Evolutionary conservation across 2,888 invertebrate genomes (phyloP), one percentile per base, ranked within the genome.

Genomic region (Ellobium chinense): DNA sequence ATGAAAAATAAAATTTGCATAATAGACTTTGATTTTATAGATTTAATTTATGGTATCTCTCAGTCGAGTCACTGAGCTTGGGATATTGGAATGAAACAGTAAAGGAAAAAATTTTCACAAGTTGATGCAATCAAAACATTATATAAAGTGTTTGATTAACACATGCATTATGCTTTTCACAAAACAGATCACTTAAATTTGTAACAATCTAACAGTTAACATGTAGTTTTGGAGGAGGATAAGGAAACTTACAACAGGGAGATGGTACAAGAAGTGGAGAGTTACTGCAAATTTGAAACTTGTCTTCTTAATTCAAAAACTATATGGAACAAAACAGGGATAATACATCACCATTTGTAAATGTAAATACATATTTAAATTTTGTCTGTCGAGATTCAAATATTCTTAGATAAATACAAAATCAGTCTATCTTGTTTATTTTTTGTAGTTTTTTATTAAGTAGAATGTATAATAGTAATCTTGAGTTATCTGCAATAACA

Each of bases 1-100:
- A 72, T 56, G 54, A 79, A 39, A 78, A 79, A 65, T 72, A 79
- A 78, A 73, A 46, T 72, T 79, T 79, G 78, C 78, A 79, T 79
- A 79, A 72, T 73, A 79, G n/a, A 79, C 78, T 78, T 79, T 79
- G 78, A 72, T 79, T 79, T 46, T 37, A 63, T 79, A 72, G 37
- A 63, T 63, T 78, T 54, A 36, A 70, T 70, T 62, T 56, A 66
- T 58, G 58, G 62, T 68, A 27, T 36, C 58, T 31, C 7, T 76
- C 46, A 66, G 24, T 7, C 39, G 21, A 9, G 29, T 62, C 68
- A 62, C 69, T 70, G 60, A 78, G 70, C 56, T 78, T 14, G n/a
- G 31, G 70, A 60, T 54, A 78, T 70, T 78, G 78, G 78, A 78
- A 78, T 78, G 78, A 78, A 78, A 70, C 56, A 69, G 31, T 14